A percentile compares a stretch with the other conserved stretches of the same genome.
phyloP scores from a whole-genome alignment of 2,797 vertebrate genomes.

The Lagorchestes hirsutus region DNA sequence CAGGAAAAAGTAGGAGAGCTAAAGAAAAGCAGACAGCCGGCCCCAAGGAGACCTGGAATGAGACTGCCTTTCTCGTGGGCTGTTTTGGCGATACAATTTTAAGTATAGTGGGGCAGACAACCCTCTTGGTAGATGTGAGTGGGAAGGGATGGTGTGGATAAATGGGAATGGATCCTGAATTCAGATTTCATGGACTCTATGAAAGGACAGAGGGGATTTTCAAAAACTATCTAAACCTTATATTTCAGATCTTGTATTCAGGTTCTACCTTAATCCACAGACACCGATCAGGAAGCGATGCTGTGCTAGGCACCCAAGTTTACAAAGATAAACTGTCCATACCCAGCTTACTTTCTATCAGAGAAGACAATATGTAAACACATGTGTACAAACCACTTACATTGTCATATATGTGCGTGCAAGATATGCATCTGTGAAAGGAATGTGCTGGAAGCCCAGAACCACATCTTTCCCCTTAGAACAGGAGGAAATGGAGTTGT shows the following conservation, averaged over 20 bases:
- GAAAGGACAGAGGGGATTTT: background rate
- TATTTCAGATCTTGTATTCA: background rate
- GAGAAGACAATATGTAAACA: background rate
- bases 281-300: background rate
- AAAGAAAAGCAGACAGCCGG: background rate
- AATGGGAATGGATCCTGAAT: background rate
- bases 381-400: background rate
- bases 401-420: background rate
- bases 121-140: background rate
- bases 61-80: background rate
- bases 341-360: background rate
- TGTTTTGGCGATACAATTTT: background rate
- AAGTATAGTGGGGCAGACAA: background rate
- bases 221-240: background rate
- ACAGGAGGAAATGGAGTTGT: background rate
- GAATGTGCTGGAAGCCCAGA: background rate
- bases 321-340: background rate
- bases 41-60: accelerated
- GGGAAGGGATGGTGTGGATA: background rate
- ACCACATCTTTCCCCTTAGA: background rate
- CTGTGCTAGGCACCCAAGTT: background rate
- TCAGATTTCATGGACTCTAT: background rate
- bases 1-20: background rate
- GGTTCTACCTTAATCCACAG: background rate
- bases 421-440: background rate